phyloP scores from a whole-genome alignment of 1,140 invertebrate species.

The Camponotus floridanus region DNA sequence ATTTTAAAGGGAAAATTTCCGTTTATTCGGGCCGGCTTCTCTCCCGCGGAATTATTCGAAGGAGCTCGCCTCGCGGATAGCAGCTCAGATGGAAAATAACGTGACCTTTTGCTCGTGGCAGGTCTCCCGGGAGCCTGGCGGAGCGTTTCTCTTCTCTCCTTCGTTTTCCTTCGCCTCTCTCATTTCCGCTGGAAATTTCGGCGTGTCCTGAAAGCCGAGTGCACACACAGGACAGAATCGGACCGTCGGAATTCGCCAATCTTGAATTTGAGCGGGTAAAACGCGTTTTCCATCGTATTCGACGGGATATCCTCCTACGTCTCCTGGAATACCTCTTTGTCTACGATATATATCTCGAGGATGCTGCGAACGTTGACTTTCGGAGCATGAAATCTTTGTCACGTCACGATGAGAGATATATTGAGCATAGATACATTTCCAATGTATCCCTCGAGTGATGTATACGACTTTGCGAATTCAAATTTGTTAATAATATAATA shows the following conservation, averaged over 20 bases:
- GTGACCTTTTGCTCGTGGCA: constrained; percentile 84
- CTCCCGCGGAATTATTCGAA: constrained; percentile 81
- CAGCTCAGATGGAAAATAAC: constrained; percentile 86
- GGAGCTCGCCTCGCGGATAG: constrained; percentile 77
- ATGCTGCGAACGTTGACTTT: constrained; percentile 2
- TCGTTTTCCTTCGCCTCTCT: constrained; percentile 43
- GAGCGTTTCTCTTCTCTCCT: constrained; percentile 30
- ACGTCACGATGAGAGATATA: not conserved
- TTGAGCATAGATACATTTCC: not conserved
- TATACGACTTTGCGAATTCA: no score
- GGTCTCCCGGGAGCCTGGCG: constrained; percentile 76
- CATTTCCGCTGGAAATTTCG: constrained; percentile 68
- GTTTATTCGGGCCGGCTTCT: constrained; percentile 82
- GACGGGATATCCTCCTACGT: not conserved
- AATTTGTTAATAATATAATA: no score
- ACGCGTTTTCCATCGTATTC: constrained; percentile 20
- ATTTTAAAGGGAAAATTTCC: constrained; percentile 86
- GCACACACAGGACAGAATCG: constrained; percentile 9
- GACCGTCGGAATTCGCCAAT: constrained; percentile 49
- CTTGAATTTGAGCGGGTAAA: constrained; percentile 29
- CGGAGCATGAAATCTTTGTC: not conserved
- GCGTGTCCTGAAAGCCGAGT: constrained; percentile 34
- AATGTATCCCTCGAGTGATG: no score
- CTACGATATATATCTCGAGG: not conserved
- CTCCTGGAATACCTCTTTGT: not conserved